These are phyloP conservation scores for Vespertilio murinus DNA, from an alignment of 2,797 vertebrate species.

Conservation along the genomic window DNA sequence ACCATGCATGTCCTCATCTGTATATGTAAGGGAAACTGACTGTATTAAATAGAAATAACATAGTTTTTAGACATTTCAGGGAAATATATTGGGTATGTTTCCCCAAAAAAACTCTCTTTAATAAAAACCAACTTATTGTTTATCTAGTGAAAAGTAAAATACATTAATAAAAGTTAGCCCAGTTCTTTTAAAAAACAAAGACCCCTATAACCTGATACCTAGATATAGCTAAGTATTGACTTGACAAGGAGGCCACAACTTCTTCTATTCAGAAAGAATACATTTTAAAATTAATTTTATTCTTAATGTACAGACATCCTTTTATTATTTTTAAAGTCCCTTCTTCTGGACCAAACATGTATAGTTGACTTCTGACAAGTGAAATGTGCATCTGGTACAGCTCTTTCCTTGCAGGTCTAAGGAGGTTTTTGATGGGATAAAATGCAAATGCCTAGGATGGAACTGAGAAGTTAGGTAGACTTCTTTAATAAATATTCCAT, in stretches of 20 bases:
- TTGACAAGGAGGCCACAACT: neutral
- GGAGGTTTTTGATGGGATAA: neutral
- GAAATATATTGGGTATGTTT: neutral
- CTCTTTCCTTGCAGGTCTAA: neutral
- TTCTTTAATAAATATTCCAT: neutral
- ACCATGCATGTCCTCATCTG: neutral
- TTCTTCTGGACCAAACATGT: neutral
- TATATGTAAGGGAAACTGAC: neutral
- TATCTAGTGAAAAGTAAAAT: neutral
- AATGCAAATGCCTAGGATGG: neutral
- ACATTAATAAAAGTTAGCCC: neutral
- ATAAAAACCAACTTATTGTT: conserved; percentile 19
- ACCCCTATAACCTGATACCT: neutral
- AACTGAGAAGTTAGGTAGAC: neutral
- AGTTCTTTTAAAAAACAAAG: neutral
- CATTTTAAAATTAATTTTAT: neutral
- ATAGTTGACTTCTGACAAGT: neutral
- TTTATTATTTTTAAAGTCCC: neutral
- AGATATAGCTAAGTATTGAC: neutral
- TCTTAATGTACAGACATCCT: neutral
- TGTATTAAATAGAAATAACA: neutral
- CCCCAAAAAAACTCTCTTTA: neutral
- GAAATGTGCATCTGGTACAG: neutral
- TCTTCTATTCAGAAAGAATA: neutral
- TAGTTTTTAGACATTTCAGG: neutral